Evolutionary conservation across 2,888 invertebrate species (phyloP).

Genomic region (Conomelus anceps): DNA sequence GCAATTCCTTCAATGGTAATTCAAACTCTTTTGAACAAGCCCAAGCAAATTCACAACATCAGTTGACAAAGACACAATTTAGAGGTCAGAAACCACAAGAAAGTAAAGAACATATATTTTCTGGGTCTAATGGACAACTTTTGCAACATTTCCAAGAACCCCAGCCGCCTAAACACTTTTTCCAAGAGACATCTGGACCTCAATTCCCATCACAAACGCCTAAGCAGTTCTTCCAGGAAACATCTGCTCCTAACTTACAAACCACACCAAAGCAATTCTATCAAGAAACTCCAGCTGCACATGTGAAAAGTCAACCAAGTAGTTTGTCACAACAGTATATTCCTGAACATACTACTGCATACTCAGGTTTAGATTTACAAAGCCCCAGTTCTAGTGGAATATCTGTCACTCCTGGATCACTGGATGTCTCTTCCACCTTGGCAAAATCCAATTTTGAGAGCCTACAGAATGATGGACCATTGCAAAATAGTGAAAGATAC

Average conservation of each 20-base stretch:
- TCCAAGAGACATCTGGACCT: not conserved
- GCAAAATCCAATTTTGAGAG: not conserved
- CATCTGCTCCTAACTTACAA: not conserved
- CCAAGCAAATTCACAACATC: slow-evolving; percentile 2
- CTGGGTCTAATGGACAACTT: not conserved
- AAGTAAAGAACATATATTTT: not conserved
- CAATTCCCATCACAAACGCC: slow-evolving; percentile 1
- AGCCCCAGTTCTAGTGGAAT: not conserved
- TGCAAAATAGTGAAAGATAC: not conserved
- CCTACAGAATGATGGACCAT: not conserved
- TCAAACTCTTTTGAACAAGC: not conserved
- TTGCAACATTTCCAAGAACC: not conserved
- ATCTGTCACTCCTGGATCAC: not conserved
- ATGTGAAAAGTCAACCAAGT: not conserved
- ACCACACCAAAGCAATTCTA: slow-evolving; percentile 39
- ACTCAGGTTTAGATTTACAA: not conserved
- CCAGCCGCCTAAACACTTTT: not conserved
- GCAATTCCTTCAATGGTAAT: not conserved
- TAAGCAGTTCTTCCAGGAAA: not conserved
- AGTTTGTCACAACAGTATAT: slow-evolving; percentile 2
- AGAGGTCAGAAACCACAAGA: not conserved
- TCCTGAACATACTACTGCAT: not conserved
- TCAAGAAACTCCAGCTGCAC: slow-evolving; percentile 41
- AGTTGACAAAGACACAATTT: not conserved
- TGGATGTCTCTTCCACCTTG: not conserved